Evolutionary conservation across 2,113 vertebrate genomes (phyloP).

Genomic region (Xenus cinereus): DNA sequence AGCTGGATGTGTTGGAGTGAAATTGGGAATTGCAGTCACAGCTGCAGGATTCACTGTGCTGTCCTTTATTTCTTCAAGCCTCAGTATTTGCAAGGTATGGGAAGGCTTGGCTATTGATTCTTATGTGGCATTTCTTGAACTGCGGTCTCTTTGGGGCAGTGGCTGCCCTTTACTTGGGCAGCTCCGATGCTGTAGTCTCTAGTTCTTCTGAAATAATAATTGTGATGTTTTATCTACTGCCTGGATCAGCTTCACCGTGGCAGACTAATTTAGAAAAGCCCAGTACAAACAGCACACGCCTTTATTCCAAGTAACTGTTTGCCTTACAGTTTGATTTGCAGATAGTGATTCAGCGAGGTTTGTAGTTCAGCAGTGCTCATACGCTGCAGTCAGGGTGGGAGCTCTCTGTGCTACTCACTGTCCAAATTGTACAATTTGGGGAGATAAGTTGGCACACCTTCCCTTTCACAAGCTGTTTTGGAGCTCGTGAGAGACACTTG

Average conservation of each 20-base stretch:
- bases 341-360: neutral
- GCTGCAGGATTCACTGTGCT: neutral
- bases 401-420: neutral
- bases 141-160: neutral
- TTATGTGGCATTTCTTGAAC: neutral
- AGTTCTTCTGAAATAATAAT: neutral
- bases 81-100: neutral
- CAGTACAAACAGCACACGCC: conserved; percentile 21
- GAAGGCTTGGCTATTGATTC: neutral
- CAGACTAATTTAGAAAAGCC: neutral
- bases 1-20: neutral
- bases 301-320: conserved; percentile 26
- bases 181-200: neutral
- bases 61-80: neutral
- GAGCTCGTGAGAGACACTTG: neutral
- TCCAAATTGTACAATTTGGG: neutral
- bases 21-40: neutral
- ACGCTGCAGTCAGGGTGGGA: neutral
- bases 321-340: conserved; percentile 2
- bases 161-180: neutral
- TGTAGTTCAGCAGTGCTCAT: neutral
- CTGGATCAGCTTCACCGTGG: neutral
- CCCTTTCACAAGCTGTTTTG: neutral
- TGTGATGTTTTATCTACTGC: neutral
- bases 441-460: neutral